phyloP scores from a whole-genome alignment of 2,888 invertebrate genomes.

The Cerceris rybyensis region DNA sequence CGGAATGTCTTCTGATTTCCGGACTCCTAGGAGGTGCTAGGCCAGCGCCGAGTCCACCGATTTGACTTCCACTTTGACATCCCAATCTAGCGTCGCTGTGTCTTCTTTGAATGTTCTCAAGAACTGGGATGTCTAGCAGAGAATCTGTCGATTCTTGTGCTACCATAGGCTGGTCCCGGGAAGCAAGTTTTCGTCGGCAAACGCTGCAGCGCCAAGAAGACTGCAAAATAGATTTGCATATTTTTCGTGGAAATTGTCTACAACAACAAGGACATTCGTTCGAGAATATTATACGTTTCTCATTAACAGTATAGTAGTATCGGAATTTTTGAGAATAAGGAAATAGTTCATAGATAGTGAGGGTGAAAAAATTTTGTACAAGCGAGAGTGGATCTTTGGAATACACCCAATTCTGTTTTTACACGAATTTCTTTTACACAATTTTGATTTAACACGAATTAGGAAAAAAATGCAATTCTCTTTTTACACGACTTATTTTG shows the following conservation, averaged over 20 bases:
- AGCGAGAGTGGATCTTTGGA: too few species aligned
- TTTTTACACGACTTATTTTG: too few species aligned
- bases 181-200: conserved; percentile 91
- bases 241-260: too few species aligned
- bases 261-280: too few species aligned
- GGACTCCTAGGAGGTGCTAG: conserved; percentile 93
- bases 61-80: conserved; percentile 81
- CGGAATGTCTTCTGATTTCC: conserved; percentile 91
- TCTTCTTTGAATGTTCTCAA: conserved; percentile 90
- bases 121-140: conserved; percentile 89
- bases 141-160: conserved; percentile 94
- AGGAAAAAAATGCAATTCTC: too few species aligned
- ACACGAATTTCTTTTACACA: too few species aligned
- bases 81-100: conserved; percentile 90
- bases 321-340: too few species aligned
- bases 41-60: conserved; percentile 83
- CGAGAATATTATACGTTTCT: not conserved
- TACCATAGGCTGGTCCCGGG: conserved; percentile 87
- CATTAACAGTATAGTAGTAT: too few species aligned
- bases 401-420: too few species aligned
- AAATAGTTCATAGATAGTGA: too few species aligned
- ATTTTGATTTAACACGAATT: too few species aligned
- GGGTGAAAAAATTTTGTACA: too few species aligned
- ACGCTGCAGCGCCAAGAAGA: conserved; percentile 93
- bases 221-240: conserved; percentile 26